A percentile compares a stretch with the other conserved stretches of the same genome.
Evolutionary conservation across 2,888 invertebrate genomes (phyloP).

Genomic region (Yponomeuta malinellus): DNA sequence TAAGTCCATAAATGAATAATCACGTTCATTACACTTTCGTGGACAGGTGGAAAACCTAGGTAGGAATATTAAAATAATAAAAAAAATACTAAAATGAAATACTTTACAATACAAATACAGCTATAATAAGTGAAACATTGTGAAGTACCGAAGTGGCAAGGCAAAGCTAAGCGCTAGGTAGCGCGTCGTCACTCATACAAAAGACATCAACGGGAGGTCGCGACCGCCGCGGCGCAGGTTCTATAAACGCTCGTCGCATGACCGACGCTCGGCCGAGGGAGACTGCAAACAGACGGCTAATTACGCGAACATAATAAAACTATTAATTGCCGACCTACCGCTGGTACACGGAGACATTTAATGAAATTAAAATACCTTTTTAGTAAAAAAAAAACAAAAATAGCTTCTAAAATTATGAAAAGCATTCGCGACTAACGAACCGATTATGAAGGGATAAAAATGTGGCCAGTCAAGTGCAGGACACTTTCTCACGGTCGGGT

Average conservation of each 20-base stretch:
- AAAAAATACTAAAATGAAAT: background rate
- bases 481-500: conserved; percentile 11
- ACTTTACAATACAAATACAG: background rate
- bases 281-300: conserved; percentile 1
- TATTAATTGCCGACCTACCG: conserved; percentile 3
- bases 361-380: background rate
- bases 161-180: background rate
- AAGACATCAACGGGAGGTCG: conserved; percentile 16
- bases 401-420: background rate
- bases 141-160: background rate
- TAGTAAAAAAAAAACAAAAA: background rate
- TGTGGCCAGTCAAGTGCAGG: background rate
- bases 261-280: background rate
- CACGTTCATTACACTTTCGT: no score
- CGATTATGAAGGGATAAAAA: background rate
- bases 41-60: no score
- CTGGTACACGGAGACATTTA: background rate
- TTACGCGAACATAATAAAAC: background rate
- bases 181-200: conserved; percentile 12
- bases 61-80: no score
- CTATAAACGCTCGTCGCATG: conserved; percentile 7
- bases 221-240: conserved; percentile 5
- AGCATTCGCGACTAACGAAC: background rate
- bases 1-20: no score
- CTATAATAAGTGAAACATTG: background rate